A percentile compares a stretch with the other conserved stretches of the same genome.
Evolutionary conservation across 2,797 vertebrate species (phyloP).

Genomic region (Acanthopagrus latus): DNA sequence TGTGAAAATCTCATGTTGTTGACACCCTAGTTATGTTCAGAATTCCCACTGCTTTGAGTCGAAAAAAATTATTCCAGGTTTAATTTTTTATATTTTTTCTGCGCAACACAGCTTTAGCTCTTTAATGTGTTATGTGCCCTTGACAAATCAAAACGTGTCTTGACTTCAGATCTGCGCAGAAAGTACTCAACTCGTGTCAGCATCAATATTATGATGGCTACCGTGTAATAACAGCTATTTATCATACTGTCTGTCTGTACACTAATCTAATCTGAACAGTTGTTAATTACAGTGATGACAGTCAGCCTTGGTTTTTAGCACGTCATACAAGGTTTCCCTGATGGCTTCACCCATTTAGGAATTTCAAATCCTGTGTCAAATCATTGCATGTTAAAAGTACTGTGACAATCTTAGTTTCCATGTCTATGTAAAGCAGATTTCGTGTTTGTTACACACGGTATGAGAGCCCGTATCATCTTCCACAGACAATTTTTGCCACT

Average conservation of each 20-base stretch:
- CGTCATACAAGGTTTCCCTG: slow-evolving; percentile 30
- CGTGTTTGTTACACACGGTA: no score
- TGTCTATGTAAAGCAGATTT: not conserved
- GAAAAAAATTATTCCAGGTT: not conserved
- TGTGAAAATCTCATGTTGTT: no score
- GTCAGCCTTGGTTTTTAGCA: slow-evolving; percentile 17
- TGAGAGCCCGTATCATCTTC: no score
- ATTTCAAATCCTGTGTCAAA: not conserved
- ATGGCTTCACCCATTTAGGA: slow-evolving; percentile 25
- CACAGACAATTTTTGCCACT: not conserved
- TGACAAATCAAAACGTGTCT: slow-evolving; percentile 9
- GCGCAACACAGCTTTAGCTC: not conserved
- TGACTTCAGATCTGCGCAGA: not conserved
- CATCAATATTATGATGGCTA: slow-evolving; percentile 17
- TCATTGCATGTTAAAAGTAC: slow-evolving; percentile 4
- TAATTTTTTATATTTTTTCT: not conserved
- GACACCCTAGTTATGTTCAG: not conserved
- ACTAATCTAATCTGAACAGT: slow-evolving; percentile 16
- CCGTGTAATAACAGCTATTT: slow-evolving; percentile 26
- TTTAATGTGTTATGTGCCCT: not conserved
- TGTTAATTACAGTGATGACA: slow-evolving; percentile 37
- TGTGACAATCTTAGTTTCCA: not conserved
- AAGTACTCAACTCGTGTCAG: slow-evolving; percentile 17
- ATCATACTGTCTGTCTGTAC: slow-evolving; percentile 22
- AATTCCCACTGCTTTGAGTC: not conserved